Evolutionary conservation across 1,140 invertebrate species (phyloP).

Genomic region (Atopsyche davidsoni): DNA sequence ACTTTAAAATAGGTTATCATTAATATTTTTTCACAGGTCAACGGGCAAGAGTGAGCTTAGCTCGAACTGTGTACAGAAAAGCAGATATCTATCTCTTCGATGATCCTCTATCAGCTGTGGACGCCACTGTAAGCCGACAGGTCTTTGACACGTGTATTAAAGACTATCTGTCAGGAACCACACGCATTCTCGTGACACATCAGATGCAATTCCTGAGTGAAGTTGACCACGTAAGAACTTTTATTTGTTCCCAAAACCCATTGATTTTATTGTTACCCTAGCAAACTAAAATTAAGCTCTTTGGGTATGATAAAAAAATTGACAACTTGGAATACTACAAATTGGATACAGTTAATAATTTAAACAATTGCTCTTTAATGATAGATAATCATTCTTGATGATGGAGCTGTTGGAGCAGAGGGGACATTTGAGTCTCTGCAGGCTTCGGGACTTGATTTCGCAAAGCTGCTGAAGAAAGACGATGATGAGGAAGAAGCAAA

Average conservation of each 20-base stretch:
- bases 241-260: too few relatives aligned
- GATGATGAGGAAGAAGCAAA: conserved; percentile 32
- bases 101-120: conserved; percentile 53
- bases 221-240: conserved; percentile 31
- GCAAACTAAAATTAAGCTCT: too few relatives aligned
- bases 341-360: not conserved
- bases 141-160: conserved; percentile 31
- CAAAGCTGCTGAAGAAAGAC: conserved; percentile 36
- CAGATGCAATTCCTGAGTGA: conserved; percentile 53
- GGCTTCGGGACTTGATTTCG: conserved; percentile 39
- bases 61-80: conserved; percentile 15
- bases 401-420: conserved; percentile 35
- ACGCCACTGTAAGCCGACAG: too few relatives aligned
- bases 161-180: conserved; percentile 36
- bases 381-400: conserved; percentile 36
- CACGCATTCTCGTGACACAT: conserved; percentile 56
- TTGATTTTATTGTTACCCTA: too few relatives aligned
- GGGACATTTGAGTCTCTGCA: conserved; percentile 40
- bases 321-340: too few relatives aligned
- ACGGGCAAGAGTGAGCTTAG: conserved; percentile 52
- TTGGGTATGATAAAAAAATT: too few relatives aligned
- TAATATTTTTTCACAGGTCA: too few relatives aligned
- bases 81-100: conserved; percentile 59
- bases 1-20: too few relatives aligned
- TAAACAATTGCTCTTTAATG: not conserved